Conservation (phyloP, 1,140 invertebrate species). For the Pseudoatta argentina region DNA sequence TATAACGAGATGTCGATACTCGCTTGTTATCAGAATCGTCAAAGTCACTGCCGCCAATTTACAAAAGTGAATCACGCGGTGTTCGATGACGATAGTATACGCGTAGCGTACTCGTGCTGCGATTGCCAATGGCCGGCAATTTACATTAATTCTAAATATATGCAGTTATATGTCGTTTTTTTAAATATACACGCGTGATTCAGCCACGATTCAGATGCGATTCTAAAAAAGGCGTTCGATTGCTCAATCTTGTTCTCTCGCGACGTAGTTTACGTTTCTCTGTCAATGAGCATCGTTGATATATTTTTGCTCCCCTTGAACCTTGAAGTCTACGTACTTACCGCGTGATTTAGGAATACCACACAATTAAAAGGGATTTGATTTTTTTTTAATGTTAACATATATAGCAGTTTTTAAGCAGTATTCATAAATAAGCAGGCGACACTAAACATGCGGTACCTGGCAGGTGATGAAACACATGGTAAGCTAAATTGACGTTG, state of each 20-base stretch:
- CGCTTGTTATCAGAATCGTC: not conserved
- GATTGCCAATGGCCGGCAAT: not conserved
- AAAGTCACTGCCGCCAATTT: constrained; percentile 42
- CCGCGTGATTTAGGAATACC: not conserved
- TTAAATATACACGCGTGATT: constrained; percentile 47
- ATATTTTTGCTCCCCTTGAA: constrained; percentile 54
- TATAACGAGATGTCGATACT: constrained; percentile 12
- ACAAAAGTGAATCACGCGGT: constrained; percentile 45
- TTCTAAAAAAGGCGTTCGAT: constrained; percentile 46
- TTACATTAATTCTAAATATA: constrained; percentile 49
- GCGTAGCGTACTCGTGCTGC: constrained; percentile 18
- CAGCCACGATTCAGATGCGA: constrained; percentile 35
- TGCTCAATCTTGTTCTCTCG: constrained; percentile 25
- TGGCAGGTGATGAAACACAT: constrained; percentile 16
- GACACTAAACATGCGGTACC: not conserved
- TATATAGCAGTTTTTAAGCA: not conserved
- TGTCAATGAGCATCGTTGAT: constrained; percentile 42
- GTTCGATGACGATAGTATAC: not conserved
- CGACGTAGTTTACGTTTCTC: constrained; percentile 29
- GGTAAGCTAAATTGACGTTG: constrained; percentile 66
- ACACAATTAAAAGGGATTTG: not conserved
- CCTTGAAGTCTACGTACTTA: not conserved
- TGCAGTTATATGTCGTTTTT: constrained; percentile 27
- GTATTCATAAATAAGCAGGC: constrained; percentile 11
- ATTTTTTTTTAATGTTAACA: not conserved